Base-by-base conservation (phyloP, 1,140 invertebrate genomes). In the Augochlora pura region DNA sequence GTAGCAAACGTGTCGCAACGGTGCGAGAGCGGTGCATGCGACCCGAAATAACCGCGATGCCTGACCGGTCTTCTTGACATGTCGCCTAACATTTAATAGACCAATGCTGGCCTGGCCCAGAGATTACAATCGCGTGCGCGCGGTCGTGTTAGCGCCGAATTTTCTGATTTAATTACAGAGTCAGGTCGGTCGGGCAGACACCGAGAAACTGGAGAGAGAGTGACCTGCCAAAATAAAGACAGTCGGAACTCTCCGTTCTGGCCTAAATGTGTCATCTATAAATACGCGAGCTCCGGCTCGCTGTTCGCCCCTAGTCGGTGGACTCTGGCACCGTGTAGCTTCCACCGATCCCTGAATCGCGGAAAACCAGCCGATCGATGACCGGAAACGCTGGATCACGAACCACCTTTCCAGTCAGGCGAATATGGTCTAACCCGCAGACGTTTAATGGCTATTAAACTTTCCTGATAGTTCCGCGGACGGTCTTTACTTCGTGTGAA, bases 231-330 rank as follows among this genome's bases (percentile, higher is more conserved):
- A 91, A 90, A 90, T 90, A 88, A 90, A 91, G 87, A 89, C 77
- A 87, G 85, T 87, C 87, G 81, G 79, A 87, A 82, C 87, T 67
- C 87, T 67, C 84, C 27, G 68, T 89, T 87, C 87, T 81, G 87
- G 87, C 86, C 87, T 90, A 92, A 91, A 92, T 92, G 90, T 91
- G 91, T 88, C 91, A 91, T 91, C 90, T 92, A 91, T 90, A 91
- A 92, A 92, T 92, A 92, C 87, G 67, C 66, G 63, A 86, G 87
- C 82, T 79, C 79, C 77, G 74, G 74, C 49, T 59, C 83, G 64
- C 64, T 23, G 18, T 25, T 57, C 21, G 59, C 5, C 57, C 59
- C 67, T 64, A 59, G 21, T 46, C 42, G 27, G 72, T 66, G 21
- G n/a, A n/a, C n/a, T 70, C 82, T 73, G 81, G 81, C 81, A 77